Conservation (phyloP, 2,797 vertebrate genomes). For the Ataeniobius toweri region DNA sequence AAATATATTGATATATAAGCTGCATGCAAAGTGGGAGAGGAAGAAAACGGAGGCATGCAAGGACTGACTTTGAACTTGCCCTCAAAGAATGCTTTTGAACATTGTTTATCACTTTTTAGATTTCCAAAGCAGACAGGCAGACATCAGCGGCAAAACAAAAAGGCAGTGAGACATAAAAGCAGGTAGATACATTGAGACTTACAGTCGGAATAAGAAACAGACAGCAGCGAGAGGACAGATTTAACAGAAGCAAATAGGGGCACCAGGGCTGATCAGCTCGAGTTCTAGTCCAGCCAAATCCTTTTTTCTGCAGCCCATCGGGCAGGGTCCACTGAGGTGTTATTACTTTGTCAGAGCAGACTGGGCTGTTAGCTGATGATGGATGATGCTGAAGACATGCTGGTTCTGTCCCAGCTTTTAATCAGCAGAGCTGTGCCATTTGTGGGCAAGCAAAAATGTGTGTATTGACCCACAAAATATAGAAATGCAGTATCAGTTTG, state of each 20-base stretch:
- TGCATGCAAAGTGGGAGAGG: not conserved
- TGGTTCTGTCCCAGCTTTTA: constrained; percentile 31
- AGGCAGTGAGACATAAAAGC: not conserved
- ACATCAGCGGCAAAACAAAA: not conserved
- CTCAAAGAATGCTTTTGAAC: constrained; percentile 34
- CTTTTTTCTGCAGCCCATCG: constrained; percentile 7
- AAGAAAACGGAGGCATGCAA: not conserved
- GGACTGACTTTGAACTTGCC: constrained; percentile 4
- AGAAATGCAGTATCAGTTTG: not conserved
- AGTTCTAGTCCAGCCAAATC: constrained; percentile 14
- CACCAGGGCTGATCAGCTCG: not conserved
- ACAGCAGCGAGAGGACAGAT: not conserved
- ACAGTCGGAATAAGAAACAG: not conserved
- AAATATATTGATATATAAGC: constrained; percentile 9
- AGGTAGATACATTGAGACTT: not conserved
- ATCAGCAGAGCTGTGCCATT: not conserved
- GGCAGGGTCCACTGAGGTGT: constrained; percentile 30
- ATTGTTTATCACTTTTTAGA: constrained; percentile 19
- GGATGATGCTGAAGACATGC: constrained; percentile 27
- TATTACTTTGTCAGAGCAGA: constrained; percentile 22
- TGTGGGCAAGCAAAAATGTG: not conserved
- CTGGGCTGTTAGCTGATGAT: constrained; percentile 34
- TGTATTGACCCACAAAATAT: not conserved
- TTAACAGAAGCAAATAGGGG: not conserved
- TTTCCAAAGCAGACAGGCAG: constrained; percentile 14